Evolutionary conservation across 2,888 invertebrate species (phyloP).

Genomic region (Eupeodes latifasciatus): DNA sequence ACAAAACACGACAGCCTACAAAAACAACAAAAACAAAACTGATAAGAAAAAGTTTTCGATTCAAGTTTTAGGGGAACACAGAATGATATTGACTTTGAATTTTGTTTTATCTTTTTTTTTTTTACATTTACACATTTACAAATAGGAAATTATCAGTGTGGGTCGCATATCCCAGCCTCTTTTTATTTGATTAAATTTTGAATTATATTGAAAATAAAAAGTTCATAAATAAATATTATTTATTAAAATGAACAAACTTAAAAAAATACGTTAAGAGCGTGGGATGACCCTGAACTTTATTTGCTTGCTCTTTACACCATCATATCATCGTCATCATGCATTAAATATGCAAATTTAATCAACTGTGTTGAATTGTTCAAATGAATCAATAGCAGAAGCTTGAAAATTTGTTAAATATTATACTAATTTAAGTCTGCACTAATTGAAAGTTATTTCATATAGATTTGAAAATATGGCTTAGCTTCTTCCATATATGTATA

Average conservation of each 20-base stretch:
- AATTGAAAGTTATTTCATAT: background rate
- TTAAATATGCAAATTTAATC: background rate
- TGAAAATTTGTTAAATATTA: background rate
- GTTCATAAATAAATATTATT: background rate
- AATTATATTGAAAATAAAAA: background rate
- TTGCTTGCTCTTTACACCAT: background rate
- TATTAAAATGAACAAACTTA: background rate
- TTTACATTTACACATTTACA: no score
- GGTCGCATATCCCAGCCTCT: no score
- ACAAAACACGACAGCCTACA: no score
- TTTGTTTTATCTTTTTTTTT: no score
- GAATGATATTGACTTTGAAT: no score
- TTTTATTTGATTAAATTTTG: no score
- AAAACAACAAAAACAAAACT: no score
- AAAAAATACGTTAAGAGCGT: background rate
- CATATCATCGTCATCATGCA: background rate
- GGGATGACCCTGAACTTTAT: constrained; percentile 19
- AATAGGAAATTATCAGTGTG: no score
- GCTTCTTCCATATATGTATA: background rate
- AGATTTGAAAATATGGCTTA: constrained; percentile 11
- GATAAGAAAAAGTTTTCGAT: no score
- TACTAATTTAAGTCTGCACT: background rate
- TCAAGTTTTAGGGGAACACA: no score
- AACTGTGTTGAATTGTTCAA: background rate
- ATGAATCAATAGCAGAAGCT: constrained; percentile 15